Conservation (phyloP, 2,888 invertebrate genomes). For the Masnerella sp. region DNA sequence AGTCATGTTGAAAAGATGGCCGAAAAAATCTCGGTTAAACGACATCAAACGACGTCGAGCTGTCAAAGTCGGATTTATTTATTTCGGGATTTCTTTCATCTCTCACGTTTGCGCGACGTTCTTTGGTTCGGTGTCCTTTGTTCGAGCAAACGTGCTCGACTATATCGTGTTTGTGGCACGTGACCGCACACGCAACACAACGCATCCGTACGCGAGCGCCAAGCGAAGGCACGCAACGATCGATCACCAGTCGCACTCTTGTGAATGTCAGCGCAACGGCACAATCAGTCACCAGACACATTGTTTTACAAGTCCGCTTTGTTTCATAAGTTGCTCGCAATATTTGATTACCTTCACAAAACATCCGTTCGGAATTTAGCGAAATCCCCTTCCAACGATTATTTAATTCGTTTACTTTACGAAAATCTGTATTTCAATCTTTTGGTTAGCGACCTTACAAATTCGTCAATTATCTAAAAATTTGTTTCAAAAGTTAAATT, state of each 20-base stretch:
- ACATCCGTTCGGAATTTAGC: constrained; percentile 6
- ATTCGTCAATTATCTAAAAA: too few species aligned
- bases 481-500: too few species aligned
- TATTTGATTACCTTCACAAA: constrained; percentile 19
- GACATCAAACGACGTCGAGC: constrained; percentile 18
- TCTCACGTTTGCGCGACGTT: constrained; percentile 40
- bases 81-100: constrained; percentile 44
- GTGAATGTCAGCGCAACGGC: constrained; percentile 59
- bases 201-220: constrained; percentile 53
- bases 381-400: too few species aligned
- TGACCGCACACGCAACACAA: constrained; percentile 65
- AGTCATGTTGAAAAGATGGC: not conserved
- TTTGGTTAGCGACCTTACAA: too few species aligned
- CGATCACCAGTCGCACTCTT: constrained; percentile 68
- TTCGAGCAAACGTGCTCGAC: constrained; percentile 56
- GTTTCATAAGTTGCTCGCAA: constrained; percentile 18
- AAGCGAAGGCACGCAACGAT: constrained; percentile 67
- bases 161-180: constrained; percentile 62
- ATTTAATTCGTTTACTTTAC: too few species aligned
- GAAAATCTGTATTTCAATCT: too few species aligned
- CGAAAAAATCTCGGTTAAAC: constrained; percentile 17
- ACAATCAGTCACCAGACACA: constrained; percentile 48
- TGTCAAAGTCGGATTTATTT: constrained; percentile 46
- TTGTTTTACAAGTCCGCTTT: constrained; percentile 39
- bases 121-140: constrained; percentile 40